Evolutionary conservation across 2,888 invertebrate genomes (phyloP).

Genomic region (Ptychoptera contaminata): DNA sequence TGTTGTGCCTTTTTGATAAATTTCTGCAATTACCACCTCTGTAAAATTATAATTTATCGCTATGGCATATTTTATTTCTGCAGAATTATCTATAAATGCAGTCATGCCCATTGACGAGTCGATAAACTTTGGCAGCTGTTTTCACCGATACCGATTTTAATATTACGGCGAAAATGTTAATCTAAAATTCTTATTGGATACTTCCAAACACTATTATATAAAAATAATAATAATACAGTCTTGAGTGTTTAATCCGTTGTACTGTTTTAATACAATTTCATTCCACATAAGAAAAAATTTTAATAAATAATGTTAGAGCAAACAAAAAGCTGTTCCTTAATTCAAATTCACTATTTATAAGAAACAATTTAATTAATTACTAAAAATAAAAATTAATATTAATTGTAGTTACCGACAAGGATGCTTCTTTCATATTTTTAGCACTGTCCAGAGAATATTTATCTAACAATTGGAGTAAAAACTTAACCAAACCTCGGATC

Average conservation of each 20-base stretch:
- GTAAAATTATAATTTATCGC: constrained; percentile 71
- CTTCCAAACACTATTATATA: constrained; percentile 63
- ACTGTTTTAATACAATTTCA: constrained; percentile 67
- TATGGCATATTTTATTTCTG: constrained; percentile 70
- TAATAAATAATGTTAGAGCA: constrained; percentile 76
- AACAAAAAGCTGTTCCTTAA: constrained; percentile 90
- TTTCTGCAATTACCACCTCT: constrained; percentile 40
- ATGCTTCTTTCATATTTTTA: constrained; percentile 62
- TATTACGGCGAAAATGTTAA: constrained; percentile 70
- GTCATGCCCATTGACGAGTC: constrained; percentile 58
- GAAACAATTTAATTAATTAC: too few species aligned
- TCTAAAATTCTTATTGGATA: constrained; percentile 88
- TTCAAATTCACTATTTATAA: constrained; percentile 74
- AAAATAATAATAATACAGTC: constrained; percentile 12
- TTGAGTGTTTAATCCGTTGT: constrained; percentile 53
- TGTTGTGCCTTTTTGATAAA: not conserved
- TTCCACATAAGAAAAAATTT: constrained; percentile 83
- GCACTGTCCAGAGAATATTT: constrained; percentile 83
- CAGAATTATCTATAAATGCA: constrained; percentile 79
- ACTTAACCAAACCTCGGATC: constrained; percentile 76
- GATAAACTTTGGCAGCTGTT: constrained; percentile 54
- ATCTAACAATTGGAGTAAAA: constrained; percentile 80
- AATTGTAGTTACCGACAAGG: constrained; percentile 54
- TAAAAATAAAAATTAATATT: not conserved
- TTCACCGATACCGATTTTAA: constrained; percentile 59